phyloP scores from a whole-genome alignment of 2,113 vertebrate species.

The Saguinus imperator region DNA sequence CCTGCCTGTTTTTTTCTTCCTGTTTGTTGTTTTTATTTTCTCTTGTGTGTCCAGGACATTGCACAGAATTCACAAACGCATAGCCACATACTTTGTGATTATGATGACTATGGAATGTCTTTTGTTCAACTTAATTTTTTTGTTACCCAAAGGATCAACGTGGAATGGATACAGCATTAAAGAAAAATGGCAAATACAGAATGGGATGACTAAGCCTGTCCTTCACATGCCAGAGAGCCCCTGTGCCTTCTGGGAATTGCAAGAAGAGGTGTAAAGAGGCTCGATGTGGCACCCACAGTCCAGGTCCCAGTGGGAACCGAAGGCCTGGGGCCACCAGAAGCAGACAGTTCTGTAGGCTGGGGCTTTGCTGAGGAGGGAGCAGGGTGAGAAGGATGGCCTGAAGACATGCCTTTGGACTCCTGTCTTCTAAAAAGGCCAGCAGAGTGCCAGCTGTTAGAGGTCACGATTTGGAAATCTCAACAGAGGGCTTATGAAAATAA shows the following conservation, averaged over 20 bases:
- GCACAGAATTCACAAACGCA: background rate
- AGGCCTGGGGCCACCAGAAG: background rate
- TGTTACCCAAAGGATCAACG: background rate
- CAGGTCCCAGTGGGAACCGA: rapidly evolving
- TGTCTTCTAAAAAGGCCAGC: background rate
- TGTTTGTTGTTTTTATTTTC: background rate
- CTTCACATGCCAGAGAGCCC: rapidly evolving
- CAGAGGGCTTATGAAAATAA: background rate
- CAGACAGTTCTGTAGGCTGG: background rate
- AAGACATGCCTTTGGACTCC: too few relatives aligned
- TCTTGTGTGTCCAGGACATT: background rate
- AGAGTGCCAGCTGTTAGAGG: rapidly evolving
- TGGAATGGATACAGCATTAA: background rate
- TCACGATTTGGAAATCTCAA: background rate
- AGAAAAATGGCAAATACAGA: background rate
- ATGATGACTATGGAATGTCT: background rate
- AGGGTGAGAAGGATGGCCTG: rapidly evolving
- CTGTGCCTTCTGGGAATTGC: too few relatives aligned
- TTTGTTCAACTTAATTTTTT: background rate
- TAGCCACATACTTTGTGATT: background rate
- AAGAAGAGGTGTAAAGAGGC: background rate
- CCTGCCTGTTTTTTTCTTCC: background rate
- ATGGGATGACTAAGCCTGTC: rapidly evolving
- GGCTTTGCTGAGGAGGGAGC: background rate
- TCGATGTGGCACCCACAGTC: background rate